These are phyloP conservation scores for Takifugu flavidus DNA, from an alignment of 2,113 vertebrate genomes.

Conservation along the genomic window DNA sequence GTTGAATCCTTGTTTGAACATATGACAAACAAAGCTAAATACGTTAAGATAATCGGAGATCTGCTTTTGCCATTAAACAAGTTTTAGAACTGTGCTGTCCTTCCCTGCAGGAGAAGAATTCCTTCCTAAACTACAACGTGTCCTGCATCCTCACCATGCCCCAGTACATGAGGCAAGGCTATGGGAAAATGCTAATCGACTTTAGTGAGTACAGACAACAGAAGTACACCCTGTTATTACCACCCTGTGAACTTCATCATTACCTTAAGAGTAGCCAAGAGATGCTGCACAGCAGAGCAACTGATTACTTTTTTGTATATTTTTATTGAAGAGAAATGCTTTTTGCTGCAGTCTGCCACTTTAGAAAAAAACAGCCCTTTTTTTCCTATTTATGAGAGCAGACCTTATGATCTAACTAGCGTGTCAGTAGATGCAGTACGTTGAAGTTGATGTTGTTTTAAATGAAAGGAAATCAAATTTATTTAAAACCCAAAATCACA, in stretches of 20 bases:
- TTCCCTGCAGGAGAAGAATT: constrained; percentile 83
- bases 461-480: no score
- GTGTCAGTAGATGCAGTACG: no score
- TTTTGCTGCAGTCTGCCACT: not conserved
- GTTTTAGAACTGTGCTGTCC: not conserved
- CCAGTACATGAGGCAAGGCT: constrained; percentile 89
- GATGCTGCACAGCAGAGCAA: not conserved
- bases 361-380: not conserved
- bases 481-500: no score
- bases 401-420: no score
- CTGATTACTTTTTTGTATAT: not conserved
- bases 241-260: not conserved
- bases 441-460: no score
- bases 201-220: constrained; percentile 82
- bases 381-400: not conserved
- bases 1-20: no score
- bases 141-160: constrained; percentile 90
- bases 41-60: not conserved
- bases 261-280: not conserved
- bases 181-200: constrained; percentile 89
- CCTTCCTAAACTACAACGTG: constrained; percentile 89
- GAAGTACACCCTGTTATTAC: not conserved
- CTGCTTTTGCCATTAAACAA: not conserved
- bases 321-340: not conserved
- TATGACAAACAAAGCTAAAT: not conserved